These are phyloP conservation scores for Nesospiza acunhae DNA, from an alignment of 2,113 vertebrate species.

Conservation along the genomic window DNA sequence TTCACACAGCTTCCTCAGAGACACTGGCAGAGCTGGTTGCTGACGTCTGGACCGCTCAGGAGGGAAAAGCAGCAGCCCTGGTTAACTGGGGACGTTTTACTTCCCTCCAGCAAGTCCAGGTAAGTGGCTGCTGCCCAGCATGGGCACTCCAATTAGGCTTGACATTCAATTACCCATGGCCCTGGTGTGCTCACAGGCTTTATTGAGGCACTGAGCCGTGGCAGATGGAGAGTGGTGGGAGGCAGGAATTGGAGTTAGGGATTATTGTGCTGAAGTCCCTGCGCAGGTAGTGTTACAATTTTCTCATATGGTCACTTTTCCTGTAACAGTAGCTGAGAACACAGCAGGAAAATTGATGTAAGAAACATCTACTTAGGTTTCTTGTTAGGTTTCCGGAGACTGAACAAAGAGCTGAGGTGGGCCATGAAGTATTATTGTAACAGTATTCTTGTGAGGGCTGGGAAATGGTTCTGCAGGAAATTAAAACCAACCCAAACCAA, in stretches of 20 bases:
- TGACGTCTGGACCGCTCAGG: conserved; percentile 82
- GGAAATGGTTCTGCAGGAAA: background rate
- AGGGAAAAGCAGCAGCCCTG: conserved; percentile 81
- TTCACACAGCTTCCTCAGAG: conserved; percentile 74
- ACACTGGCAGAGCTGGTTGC: conserved; percentile 77
- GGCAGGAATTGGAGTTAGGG: background rate
- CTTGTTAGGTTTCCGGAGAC: rapidly evolving
- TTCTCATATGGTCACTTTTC: background rate
- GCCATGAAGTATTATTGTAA: background rate
- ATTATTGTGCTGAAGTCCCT: background rate
- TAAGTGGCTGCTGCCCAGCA: conserved; percentile 18
- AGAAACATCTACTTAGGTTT: background rate
- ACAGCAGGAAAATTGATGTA: too few relatives aligned
- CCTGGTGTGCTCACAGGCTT: rapidly evolving
- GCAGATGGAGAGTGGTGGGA: background rate
- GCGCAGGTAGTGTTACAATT: background rate
- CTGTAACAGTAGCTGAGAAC: background rate
- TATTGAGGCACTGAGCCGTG: background rate
- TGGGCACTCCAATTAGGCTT: background rate
- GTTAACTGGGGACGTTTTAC: conserved; percentile 89
- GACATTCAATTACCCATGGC: rapidly evolving
- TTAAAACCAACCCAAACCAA: background rate
- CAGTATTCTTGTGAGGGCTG: background rate
- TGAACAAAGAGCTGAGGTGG: background rate
- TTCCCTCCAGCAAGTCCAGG: conserved; percentile 91